A percentile compares a stretch with the other conserved stretches of the same genome.
phyloP scores from a whole-genome alignment of 2,888 invertebrate species.

The Eulithis testata region DNA sequence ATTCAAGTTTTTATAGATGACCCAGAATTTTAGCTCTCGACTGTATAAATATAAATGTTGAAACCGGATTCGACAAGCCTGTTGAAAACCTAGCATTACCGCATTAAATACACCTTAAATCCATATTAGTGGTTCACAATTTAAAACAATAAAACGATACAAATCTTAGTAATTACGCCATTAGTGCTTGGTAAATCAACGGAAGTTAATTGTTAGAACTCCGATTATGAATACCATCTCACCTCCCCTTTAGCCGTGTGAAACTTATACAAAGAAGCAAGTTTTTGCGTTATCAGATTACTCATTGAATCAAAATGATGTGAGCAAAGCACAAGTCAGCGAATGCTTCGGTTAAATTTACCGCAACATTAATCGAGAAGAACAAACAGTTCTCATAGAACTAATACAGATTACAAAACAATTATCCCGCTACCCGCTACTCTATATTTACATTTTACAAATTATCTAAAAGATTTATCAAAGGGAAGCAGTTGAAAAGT shows the following conservation, averaged over 20 bases:
- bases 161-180: conserved; percentile 67
- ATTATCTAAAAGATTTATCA: not conserved
- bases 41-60: conserved; percentile 4
- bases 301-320: conserved; percentile 58
- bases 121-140: conserved; percentile 46
- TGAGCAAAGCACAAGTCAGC: conserved; percentile 44
- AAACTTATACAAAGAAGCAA: conserved; percentile 59
- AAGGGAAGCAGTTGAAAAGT: not conserved
- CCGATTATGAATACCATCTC: conserved; percentile 68
- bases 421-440: conserved; percentile 4
- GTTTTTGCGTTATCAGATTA: conserved; percentile 64
- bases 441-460: not conserved
- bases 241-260: conserved; percentile 67
- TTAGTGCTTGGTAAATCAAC: conserved; percentile 67
- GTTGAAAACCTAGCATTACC: conserved; percentile 43
- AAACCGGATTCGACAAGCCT: conserved; percentile 25
- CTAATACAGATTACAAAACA: conserved; percentile 18
- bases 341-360: conserved; percentile 29
- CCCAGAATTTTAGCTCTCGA: no score
- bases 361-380: conserved; percentile 27
- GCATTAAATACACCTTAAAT: conserved; percentile 38
- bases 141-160: conserved; percentile 59
- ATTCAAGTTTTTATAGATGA: no score
- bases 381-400: conserved; percentile 28
- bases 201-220: conserved; percentile 73